Conservation (phyloP, 2,797 vertebrate species). For the Babyrousa celebensis region DNA sequence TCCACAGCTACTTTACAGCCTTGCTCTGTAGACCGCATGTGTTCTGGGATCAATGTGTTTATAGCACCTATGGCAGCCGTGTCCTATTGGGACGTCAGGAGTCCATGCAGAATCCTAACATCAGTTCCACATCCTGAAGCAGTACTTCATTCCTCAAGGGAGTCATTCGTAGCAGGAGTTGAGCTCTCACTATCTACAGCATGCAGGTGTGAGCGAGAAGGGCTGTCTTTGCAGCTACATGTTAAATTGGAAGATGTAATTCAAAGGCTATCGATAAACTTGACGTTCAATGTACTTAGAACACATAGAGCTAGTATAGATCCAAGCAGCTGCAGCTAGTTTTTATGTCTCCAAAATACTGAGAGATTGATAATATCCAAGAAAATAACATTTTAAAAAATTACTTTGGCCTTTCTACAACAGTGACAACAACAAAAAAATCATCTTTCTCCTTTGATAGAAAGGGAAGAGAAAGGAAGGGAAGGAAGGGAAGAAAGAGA, state of each 20-base stretch:
- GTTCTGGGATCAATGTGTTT: neutral
- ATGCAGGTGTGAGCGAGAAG: neutral
- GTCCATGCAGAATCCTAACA: neutral
- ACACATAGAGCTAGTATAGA: neutral
- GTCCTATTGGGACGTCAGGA: neutral
- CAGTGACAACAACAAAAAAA: conserved; percentile 8
- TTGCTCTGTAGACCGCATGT: neutral
- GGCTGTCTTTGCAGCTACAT: neutral
- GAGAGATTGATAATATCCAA: neutral
- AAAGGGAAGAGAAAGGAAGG: neutral
- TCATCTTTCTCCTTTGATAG: neutral
- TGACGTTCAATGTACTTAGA: neutral
- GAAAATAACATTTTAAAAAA: neutral
- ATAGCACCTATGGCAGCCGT: neutral
- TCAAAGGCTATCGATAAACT: conserved; percentile 32
- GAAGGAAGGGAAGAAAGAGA: too few species aligned
- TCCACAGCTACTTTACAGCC: neutral
- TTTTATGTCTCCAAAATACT: neutral
- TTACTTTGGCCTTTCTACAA: neutral
- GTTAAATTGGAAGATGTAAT: conserved; percentile 28
- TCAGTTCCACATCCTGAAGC: neutral
- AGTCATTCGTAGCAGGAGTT: neutral
- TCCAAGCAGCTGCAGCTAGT: neutral
- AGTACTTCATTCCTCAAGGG: neutral
- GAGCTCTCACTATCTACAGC: neutral